Conservation (phyloP, 2,888 invertebrate species). For the Epistrophe eligans region DNA sequence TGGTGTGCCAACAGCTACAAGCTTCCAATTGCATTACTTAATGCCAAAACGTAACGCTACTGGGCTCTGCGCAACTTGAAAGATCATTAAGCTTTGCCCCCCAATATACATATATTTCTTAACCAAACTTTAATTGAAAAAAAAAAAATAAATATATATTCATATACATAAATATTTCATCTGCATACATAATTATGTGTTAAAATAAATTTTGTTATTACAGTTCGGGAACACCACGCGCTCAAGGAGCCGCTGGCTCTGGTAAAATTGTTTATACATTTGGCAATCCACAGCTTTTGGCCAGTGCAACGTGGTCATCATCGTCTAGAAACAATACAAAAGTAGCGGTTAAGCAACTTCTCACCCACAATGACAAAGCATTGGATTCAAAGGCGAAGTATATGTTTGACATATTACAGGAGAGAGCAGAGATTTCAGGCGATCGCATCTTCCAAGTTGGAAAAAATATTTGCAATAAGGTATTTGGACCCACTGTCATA, state of each 20-base stretch:
- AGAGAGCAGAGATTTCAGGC: conserved; percentile 80
- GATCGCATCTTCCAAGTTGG: conserved; percentile 82
- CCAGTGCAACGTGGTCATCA: conserved; percentile 81
- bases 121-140: conserved; percentile 58
- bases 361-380: conserved; percentile 85
- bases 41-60: conserved; percentile 41
- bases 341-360: conserved; percentile 84
- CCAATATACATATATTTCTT: conserved; percentile 44
- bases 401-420: conserved; percentile 82
- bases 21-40: conserved; percentile 31
- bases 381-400: conserved; percentile 83
- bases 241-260: conserved; percentile 80
- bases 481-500: conserved; percentile 79
- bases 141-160: too few relatives aligned
- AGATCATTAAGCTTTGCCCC: conserved; percentile 63
- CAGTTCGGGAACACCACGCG: conserved; percentile 79
- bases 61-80: conserved; percentile 35
- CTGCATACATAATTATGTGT: neutral
- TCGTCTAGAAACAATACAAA: conserved; percentile 77
- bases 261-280: conserved; percentile 87
- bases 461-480: conserved; percentile 80
- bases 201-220: conserved; percentile 38
- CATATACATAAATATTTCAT: neutral
- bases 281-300: conserved; percentile 85
- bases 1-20: conserved; percentile 21